Conservation (phyloP, 2,888 invertebrate genomes). For the Notocelia uddmanniana region DNA sequence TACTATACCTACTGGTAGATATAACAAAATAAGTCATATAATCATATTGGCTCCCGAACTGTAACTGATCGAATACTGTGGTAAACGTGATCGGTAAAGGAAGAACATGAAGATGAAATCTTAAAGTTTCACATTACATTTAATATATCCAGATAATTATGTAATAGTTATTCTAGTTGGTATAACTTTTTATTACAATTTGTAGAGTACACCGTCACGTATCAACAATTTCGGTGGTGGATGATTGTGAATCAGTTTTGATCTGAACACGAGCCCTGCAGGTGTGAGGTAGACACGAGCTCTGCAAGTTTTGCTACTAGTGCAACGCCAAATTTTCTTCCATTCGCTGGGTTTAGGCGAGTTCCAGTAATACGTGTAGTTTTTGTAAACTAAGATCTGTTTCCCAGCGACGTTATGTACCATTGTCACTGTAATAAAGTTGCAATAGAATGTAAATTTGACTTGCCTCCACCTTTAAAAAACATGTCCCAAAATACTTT, state of each 20-base stretch:
- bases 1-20: background rate
- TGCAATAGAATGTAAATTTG: background rate
- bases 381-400: slow-evolving; percentile 40
- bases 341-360: background rate
- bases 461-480: too few relatives aligned
- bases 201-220: slow-evolving; percentile 13
- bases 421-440: slow-evolving; percentile 24
- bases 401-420: slow-evolving; percentile 39
- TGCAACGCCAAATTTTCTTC: slow-evolving; percentile 42
- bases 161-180: background rate
- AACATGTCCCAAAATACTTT: too few relatives aligned
- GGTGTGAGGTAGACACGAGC: slow-evolving; percentile 32
- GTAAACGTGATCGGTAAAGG: too few relatives aligned
- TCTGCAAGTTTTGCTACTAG: slow-evolving; percentile 4
- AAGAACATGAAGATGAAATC: too few relatives aligned
- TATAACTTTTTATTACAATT: slow-evolving; percentile 1
- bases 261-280: slow-evolving; percentile 4
- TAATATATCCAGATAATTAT: too few relatives aligned
- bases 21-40: too few relatives aligned
- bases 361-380: slow-evolving; percentile 45
- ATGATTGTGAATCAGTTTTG: slow-evolving; percentile 25
- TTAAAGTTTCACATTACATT: too few relatives aligned
- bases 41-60: too few relatives aligned
- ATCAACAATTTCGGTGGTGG: slow-evolving; percentile 12
- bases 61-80: too few relatives aligned